phyloP scores from a whole-genome alignment of 2,113 vertebrate genomes.

The Otocyon megalotis region DNA sequence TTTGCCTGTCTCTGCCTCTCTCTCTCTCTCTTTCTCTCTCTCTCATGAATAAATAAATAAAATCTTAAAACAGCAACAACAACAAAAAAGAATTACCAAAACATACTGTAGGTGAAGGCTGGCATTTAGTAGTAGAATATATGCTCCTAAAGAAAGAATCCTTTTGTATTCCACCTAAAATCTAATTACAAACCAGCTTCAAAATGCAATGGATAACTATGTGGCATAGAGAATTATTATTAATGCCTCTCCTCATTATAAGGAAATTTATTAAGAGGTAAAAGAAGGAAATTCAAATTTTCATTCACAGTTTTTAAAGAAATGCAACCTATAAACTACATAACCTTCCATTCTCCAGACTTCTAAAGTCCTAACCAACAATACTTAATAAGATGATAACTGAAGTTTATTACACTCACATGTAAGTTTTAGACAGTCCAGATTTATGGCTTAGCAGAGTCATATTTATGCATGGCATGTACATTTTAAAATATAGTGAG shows the following conservation, averaged over 20 bases:
- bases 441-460: conserved; percentile 10
- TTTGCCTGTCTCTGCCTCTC: too few species aligned
- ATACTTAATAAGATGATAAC: conserved; percentile 13
- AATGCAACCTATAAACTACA: not conserved
- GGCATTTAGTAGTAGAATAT: not conserved
- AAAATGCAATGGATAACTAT: conserved; percentile 9
- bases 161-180: conserved; percentile 22
- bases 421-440: conserved; percentile 6
- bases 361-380: conserved; percentile 50
- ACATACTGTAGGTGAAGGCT: not conserved
- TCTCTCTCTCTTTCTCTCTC: too few species aligned
- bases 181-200: conserved; percentile 3
- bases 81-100: conserved; percentile 37
- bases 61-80: too few species aligned
- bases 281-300: conserved; percentile 47
- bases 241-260: not conserved
- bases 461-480: not conserved
- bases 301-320: conserved; percentile 2
- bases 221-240: conserved; percentile 34
- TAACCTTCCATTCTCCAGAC: not conserved
- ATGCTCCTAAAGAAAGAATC: conserved; percentile 18
- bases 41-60: too few species aligned
- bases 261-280: conserved; percentile 27
- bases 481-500: not conserved
- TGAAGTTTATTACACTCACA: not conserved